Evolutionary conservation across 2,888 invertebrate species (phyloP).

Genomic region (Clanis bilineata): DNA sequence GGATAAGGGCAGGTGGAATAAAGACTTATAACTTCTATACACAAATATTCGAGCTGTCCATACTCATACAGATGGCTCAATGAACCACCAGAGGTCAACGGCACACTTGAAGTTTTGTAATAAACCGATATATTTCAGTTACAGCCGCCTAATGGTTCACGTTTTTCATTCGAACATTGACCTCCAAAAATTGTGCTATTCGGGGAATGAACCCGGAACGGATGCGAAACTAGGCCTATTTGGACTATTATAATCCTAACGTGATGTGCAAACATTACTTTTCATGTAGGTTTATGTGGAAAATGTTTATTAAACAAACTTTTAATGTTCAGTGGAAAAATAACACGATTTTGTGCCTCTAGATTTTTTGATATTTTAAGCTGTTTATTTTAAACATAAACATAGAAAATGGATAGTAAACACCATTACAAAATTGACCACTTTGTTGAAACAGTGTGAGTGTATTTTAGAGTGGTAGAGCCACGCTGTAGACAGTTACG

Average conservation of each 20-base stretch:
- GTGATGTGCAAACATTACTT: conserved; percentile 25
- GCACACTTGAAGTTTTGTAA: conserved; percentile 28
- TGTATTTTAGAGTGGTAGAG: no score
- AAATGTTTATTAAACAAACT: not conserved
- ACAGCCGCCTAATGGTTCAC: conserved; percentile 30
- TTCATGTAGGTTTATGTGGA: conserved; percentile 17
- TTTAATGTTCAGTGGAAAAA: not conserved
- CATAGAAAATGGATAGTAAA: no score
- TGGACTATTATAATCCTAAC: conserved; percentile 30
- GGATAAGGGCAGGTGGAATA: no score
- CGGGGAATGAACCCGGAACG: conserved; percentile 71
- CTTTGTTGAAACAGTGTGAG: no score
- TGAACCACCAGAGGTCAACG: conserved; percentile 15
- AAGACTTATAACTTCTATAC: not conserved
- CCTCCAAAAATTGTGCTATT: conserved; percentile 58
- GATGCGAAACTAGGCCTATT: conserved; percentile 35
- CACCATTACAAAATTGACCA: no score
- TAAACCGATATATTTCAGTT: conserved; percentile 32
- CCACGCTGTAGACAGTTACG: no score
- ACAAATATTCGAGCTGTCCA: not conserved
- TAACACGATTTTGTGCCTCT: not conserved
- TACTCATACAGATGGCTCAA: not conserved
- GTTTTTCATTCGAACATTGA: conserved; percentile 60
- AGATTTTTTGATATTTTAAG: no score
- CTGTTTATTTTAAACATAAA: no score